Evolutionary conservation across 2,888 invertebrate species (phyloP).

Genomic region (Agonum fuliginosum): DNA sequence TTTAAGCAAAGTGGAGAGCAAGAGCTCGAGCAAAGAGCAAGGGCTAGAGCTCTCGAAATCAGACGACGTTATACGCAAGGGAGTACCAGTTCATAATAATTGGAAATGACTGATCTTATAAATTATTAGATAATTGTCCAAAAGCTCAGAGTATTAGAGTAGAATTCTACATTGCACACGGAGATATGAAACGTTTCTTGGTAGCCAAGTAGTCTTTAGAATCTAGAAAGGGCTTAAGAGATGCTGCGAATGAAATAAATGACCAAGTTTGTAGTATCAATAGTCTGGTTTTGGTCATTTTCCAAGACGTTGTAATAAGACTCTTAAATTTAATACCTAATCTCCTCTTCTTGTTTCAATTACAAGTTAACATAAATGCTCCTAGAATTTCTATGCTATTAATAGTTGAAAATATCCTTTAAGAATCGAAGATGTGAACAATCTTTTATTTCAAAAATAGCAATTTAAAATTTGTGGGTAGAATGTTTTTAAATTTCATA

Average conservation of each 20-base stretch:
- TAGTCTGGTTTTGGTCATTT: constrained; percentile 16
- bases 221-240: constrained; percentile 33
- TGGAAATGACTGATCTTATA: constrained; percentile 52
- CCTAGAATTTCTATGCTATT: no score
- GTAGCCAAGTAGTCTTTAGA: constrained; percentile 6
- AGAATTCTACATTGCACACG: neutral
- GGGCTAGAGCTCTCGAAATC: neutral
- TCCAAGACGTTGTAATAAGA: neutral
- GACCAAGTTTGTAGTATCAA: constrained; percentile 1
- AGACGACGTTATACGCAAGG: constrained; percentile 26
- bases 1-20: constrained; percentile 1
- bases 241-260: neutral
- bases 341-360: no score
- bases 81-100: constrained; percentile 41
- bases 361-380: no score
- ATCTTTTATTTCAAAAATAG: no score
- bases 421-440: no score
- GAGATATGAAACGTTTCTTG: constrained; percentile 35
- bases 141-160: constrained; percentile 36
- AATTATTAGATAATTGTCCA: constrained; percentile 46
- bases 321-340: no score
- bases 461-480: no score
- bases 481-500: no score
- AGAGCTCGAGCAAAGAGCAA: neutral
- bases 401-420: no score